Conservation (phyloP, 1,140 invertebrate genomes). For the Sipha flava region DNA sequence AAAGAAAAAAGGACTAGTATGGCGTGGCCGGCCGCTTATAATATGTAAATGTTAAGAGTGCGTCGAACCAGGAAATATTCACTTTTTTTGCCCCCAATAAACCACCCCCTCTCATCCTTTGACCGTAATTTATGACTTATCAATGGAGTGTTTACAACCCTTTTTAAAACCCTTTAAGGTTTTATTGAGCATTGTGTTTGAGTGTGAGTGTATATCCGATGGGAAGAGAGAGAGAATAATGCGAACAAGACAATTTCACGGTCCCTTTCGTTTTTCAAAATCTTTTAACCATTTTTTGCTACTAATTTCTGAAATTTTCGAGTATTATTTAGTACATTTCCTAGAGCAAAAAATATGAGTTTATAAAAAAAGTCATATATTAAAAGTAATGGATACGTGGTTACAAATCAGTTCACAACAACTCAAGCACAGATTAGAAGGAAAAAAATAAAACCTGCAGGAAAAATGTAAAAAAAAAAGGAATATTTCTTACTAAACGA, state of each 20-base stretch:
- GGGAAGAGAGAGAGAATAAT: neutral
- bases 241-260: slow-evolving; percentile 12
- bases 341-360: neutral
- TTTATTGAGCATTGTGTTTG: slow-evolving; percentile 17
- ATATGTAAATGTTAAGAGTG: slow-evolving; percentile 6
- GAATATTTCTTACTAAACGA: too few relatives aligned
- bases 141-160: slow-evolving; percentile 29
- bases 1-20: neutral
- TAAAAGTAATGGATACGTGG: neutral
- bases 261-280: slow-evolving; percentile 3
- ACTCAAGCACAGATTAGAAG: neutral
- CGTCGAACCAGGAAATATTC: slow-evolving; percentile 32
- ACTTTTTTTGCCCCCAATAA: slow-evolving; percentile 1
- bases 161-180: slow-evolving; percentile 24
- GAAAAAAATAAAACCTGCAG: neutral
- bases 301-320: neutral
- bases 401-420: neutral
- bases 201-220: neutral
- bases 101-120: neutral
- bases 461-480: neutral
- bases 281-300: neutral
- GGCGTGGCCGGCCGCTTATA: neutral
- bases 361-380: neutral
- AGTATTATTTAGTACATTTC: neutral
- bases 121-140: slow-evolving; percentile 27